Evolutionary conservation across 1,140 invertebrate species (phyloP), one percentile per base, ranked within the genome.

Genomic region (Trissolcus basalis): DNA sequence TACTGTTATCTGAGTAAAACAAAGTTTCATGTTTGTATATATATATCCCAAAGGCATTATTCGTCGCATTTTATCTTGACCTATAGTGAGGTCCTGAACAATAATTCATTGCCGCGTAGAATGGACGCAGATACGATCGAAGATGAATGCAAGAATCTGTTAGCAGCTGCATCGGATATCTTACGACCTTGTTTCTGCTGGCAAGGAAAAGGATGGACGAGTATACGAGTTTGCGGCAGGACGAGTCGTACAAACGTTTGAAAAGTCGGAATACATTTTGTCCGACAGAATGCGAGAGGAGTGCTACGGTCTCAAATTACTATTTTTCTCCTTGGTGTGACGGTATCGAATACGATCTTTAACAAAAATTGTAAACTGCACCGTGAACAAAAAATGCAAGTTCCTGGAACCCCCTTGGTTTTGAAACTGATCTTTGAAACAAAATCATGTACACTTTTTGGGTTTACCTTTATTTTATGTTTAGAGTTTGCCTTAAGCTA

Each of bases 41-140:
- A 1, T 27, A 27, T 27, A 27, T 27, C 19, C 55, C 39, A 48
- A 53, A 72, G 68, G 56, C 50, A 65, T 51, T 55, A 65, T 35
- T 55, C 60, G 69, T 59, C 48, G 58, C 14, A 45, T 44, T 80
- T 74, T 81, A 82, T 81, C 81, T 78, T 71, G 74, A 73, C 70
- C 61, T 80, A 80, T 82, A 67, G 35, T 74, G 48, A 61, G 64
- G 71, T 80, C 75, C 68, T 48, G 48, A 68, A 78, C 69, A 81
- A 86, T 86, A 86, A 85, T 83, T 85, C 82, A 86, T 77, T 55
- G 73, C 81, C 48, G 76, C 74, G 59, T 72, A 80, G 76, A 76
- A 75, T 41, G 77, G 47, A 63, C 63, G 61, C 56, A 80, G 83
- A 85, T 83, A 85, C 74, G 78, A 85, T 84, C 83, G 51, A 78